phyloP scores from a whole-genome alignment of 2,888 invertebrate genomes.

The Belgica antarctica region DNA sequence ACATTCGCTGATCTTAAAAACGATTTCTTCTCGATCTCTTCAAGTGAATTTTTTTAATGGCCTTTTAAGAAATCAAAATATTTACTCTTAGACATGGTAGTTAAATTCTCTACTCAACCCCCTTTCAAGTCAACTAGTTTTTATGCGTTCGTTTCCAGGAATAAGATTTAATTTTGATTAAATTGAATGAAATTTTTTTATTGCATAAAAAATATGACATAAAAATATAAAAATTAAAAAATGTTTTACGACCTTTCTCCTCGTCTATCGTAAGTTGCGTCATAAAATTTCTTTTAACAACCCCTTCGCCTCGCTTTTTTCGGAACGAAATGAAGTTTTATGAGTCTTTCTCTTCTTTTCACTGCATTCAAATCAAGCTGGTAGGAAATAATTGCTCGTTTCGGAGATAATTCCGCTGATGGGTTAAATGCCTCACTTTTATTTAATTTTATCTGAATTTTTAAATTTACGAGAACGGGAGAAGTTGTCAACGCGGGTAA shows the following conservation, averaged over 20 bases:
- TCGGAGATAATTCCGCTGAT: not conserved
- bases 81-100: not conserved
- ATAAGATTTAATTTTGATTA: slow-evolving; percentile 27
- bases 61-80: not conserved
- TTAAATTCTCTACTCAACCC: not conserved
- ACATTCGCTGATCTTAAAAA: not conserved
- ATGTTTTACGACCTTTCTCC: slow-evolving; percentile 11
- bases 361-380: slow-evolving; percentile 1
- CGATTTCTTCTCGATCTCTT: too few species aligned
- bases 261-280: slow-evolving; percentile 22
- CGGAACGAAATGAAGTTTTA: slow-evolving; percentile 20
- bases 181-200: slow-evolving; percentile 7
- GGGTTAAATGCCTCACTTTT: slow-evolving; percentile 14
- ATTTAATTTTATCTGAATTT: not conserved
- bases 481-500: too few species aligned
- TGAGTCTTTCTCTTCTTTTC: not conserved
- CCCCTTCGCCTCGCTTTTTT: not conserved
- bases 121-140: not conserved
- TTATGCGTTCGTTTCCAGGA: not conserved
- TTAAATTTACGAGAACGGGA: not conserved
- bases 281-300: slow-evolving; percentile 10
- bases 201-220: slow-evolving; percentile 17
- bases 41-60: not conserved
- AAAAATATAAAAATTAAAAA: slow-evolving; percentile 17
- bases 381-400: slow-evolving; percentile 9